phyloP scores from a whole-genome alignment of 1,140 invertebrate species.

The Ctenoplectra terminalis region DNA sequence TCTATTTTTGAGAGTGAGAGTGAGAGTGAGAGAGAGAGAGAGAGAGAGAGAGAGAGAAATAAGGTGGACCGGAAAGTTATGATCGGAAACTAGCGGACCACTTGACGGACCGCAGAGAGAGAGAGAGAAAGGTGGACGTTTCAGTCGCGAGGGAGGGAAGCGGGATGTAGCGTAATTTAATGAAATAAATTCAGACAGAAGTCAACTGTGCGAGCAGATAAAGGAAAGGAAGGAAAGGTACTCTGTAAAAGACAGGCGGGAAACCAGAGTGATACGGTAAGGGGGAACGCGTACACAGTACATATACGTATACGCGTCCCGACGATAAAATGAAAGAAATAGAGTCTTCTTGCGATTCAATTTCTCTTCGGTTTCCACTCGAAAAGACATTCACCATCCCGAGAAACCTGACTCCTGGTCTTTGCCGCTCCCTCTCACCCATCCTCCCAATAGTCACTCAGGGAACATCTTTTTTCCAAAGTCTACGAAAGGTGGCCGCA shows the following conservation, averaged over 20 bases:
- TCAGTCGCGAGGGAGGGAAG: neutral
- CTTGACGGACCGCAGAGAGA: slow-evolving; percentile 7
- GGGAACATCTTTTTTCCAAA: slow-evolving; percentile 29
- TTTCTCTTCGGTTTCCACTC: slow-evolving; percentile 70
- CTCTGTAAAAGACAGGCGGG: no score
- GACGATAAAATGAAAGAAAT: slow-evolving; percentile 45
- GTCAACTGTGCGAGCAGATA: slow-evolving; percentile 68
- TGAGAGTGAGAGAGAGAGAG: neutral
- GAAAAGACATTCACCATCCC: slow-evolving; percentile 55
- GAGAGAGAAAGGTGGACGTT: neutral
- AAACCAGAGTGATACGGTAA: neutral
- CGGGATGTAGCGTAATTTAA: slow-evolving; percentile 70
- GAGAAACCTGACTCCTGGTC: slow-evolving; percentile 45
- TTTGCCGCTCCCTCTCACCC: no score
- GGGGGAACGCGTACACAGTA: no score
- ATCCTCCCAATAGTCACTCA: neutral
- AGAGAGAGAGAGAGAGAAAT: neutral
- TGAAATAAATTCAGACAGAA: slow-evolving; percentile 76
- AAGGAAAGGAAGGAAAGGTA: neutral
- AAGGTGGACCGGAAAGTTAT: neutral
- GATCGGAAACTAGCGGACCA: neutral
- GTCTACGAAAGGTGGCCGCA: slow-evolving; percentile 58
- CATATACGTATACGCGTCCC: neutral
- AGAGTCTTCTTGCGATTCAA: slow-evolving; percentile 72
- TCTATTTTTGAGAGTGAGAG: slow-evolving; percentile 49